Evolutionary conservation across 2,113 vertebrate genomes (phyloP).

Genomic region (Oreochromis spilurus): DNA sequence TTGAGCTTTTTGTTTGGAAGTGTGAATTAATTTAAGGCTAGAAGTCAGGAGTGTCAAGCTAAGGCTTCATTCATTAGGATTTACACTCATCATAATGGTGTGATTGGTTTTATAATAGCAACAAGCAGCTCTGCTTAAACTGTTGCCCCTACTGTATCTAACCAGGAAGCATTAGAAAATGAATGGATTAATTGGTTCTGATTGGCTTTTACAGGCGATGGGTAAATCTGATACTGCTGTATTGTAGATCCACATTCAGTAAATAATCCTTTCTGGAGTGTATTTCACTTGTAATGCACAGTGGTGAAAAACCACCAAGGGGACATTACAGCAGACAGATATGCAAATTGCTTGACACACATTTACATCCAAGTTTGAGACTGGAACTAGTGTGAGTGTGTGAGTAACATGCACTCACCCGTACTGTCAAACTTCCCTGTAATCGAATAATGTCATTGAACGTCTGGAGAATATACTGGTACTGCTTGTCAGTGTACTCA

Average conservation of each 20-base stretch:
- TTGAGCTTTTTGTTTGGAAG: neutral
- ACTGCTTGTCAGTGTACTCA: conserved; percentile 37
- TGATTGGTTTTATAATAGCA: too few species aligned
- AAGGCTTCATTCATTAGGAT: neutral
- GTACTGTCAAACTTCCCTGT: neutral
- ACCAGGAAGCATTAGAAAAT: too few species aligned
- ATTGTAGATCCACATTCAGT: neutral
- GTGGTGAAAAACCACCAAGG: neutral
- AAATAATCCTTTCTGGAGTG: neutral
- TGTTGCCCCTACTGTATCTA: too few species aligned
- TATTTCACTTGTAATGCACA: neutral
- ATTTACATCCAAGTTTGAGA: neutral
- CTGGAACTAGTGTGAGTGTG: neutral
- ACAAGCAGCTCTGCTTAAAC: too few species aligned
- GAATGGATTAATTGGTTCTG: too few species aligned
- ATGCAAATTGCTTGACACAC: accelerated
- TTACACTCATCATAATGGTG: neutral
- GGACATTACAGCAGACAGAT: neutral
- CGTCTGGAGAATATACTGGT: neutral
- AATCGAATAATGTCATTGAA: neutral
- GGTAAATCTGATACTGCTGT: neutral
- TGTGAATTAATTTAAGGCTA: neutral
- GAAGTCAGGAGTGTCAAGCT: neutral
- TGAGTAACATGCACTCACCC: too few species aligned
- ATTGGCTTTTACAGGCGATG: neutral